Base-by-base conservation (phyloP, 2,113 vertebrate genomes). In the Dasyornis broadbenti region DNA sequence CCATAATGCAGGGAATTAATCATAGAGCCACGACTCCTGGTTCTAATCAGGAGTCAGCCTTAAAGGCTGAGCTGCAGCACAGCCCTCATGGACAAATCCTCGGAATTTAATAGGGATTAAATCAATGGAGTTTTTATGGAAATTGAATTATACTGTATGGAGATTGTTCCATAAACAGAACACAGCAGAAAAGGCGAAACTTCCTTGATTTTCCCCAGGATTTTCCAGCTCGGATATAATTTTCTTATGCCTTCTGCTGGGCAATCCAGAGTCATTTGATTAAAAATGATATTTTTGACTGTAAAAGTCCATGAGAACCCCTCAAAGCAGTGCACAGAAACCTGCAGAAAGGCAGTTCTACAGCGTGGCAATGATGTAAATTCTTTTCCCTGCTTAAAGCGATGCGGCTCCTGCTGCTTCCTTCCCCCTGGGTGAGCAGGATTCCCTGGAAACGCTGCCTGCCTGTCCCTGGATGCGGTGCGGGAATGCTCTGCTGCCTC, bases 41-140 rank as follows among this genome's bases (percentile, higher is more conserved):
- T 93, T 97, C 90, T 56, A 96, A 92, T 95, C 92, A 88, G 76
- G 85, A 93, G 71, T 31, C 94, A 50, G 64, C 89, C 84, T 89
- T 70, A 53, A 83, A 92, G 61, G 77, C 86, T 83, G 86, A 57
- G 59, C 71, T 92, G 79, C 85, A 92, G 52, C 56, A 81, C 1
- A 13, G 68, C 68, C 27, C 81, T 94, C 70, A 17, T 3, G 5
- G 84, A 92, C 84, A 95, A 95, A 92, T 92, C 82, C 92, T 88
- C 33, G 6, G 50, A 88, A n/a, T 93, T 90, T 94, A 83, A 92
- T 33, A 91, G 66, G 87, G 84, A 95, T 91, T 92, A 92, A 94
- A 90, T 69, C 76, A 49, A 83, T 40, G 47, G 49, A 63, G 76
- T 40, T 90, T 45, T 90, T 13, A 88, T 92, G 84, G 60, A 93